A percentile compares a stretch with the other conserved stretches of the same genome.
These are phyloP conservation scores for Himalopsyche kuldschensis DNA, from an alignment of 2,888 invertebrate genomes.

Conservation along the genomic window DNA sequence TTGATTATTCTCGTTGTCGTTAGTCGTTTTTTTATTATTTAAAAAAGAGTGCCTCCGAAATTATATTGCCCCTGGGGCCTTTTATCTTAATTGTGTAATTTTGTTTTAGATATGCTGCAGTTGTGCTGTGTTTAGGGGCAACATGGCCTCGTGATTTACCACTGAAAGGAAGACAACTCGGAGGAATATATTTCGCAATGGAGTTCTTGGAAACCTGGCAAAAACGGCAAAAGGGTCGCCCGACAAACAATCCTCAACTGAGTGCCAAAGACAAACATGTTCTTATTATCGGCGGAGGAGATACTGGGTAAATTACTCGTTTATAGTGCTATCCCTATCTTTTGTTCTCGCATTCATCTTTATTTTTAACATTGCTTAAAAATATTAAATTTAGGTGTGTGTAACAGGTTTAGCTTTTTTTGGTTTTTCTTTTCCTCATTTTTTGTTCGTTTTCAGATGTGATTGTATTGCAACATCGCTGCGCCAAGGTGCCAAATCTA, in stretches of 20 bases:
- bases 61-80: too few relatives aligned
- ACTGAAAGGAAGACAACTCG: slow-evolving; percentile 81
- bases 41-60: too few relatives aligned
- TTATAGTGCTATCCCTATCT: too few relatives aligned
- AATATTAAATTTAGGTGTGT: too few relatives aligned
- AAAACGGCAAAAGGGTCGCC: slow-evolving; percentile 83
- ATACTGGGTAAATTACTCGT: slow-evolving; percentile 67
- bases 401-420: too few relatives aligned
- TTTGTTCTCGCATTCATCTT: too few relatives aligned
- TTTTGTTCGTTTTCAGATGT: slow-evolving; percentile 56
- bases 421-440: too few relatives aligned
- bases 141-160: slow-evolving; percentile 95
- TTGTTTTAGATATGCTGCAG: slow-evolving; percentile 73
- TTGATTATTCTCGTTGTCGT: too few relatives aligned
- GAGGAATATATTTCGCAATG: slow-evolving; percentile 97
- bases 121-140: slow-evolving; percentile 89
- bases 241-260: slow-evolving; percentile 57
- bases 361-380: neutral
- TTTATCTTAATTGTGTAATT: neutral
- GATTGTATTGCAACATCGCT: slow-evolving; percentile 98
- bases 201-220: slow-evolving; percentile 97
- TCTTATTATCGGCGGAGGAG: slow-evolving; percentile 85
- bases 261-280: slow-evolving; percentile 93
- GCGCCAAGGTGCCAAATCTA: slow-evolving; percentile 87
- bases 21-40: too few relatives aligned